A percentile compares a stretch with the other conserved stretches of the same genome.
Evolutionary conservation across 2,888 invertebrate genomes (phyloP).

Genomic region (Drosophila merina): DNA sequence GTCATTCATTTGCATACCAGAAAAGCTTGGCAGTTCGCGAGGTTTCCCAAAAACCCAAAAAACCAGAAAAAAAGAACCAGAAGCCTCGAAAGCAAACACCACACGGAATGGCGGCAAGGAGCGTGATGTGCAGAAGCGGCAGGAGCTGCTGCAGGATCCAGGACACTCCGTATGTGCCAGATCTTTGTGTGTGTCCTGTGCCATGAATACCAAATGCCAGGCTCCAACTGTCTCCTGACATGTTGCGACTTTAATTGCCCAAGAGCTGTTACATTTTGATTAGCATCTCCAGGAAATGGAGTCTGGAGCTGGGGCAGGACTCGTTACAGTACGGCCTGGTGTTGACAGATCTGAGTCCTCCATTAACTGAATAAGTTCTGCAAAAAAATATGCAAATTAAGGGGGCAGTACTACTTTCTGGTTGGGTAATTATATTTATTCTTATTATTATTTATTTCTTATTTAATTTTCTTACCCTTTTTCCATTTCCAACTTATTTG

Average conservation of each 20-base stretch:
- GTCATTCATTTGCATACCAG: slow-evolving; percentile 58
- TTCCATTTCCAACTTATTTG: too few species aligned
- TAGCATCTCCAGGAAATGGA: slow-evolving; percentile 26
- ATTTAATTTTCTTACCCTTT: too few species aligned
- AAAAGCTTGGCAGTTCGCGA: slow-evolving; percentile 27
- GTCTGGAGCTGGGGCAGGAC: background rate
- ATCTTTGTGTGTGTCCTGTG: slow-evolving; percentile 16
- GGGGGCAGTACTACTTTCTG: background rate
- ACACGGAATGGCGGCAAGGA: slow-evolving; percentile 7
- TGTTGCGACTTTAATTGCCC: slow-evolving; percentile 57
- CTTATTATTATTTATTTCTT: too few species aligned
- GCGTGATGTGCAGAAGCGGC: background rate
- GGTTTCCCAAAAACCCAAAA: background rate
- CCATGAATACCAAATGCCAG: slow-evolving; percentile 65
- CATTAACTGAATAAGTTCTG: background rate
- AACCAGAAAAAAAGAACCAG: too few species aligned
- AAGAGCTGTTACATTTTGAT: slow-evolving; percentile 55
- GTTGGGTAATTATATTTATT: too few species aligned
- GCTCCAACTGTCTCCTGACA: slow-evolving; percentile 9
- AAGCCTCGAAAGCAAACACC: slow-evolving; percentile 8
- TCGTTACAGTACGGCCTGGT: background rate
- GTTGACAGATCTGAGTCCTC: background rate
- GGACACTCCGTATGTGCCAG: slow-evolving; percentile 9
- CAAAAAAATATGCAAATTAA: background rate
- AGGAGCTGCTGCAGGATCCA: slow-evolving; percentile 11